These are phyloP conservation scores for Orthonevra nobilis DNA, from an alignment of 2,888 invertebrate genomes.

Conservation along the genomic window DNA sequence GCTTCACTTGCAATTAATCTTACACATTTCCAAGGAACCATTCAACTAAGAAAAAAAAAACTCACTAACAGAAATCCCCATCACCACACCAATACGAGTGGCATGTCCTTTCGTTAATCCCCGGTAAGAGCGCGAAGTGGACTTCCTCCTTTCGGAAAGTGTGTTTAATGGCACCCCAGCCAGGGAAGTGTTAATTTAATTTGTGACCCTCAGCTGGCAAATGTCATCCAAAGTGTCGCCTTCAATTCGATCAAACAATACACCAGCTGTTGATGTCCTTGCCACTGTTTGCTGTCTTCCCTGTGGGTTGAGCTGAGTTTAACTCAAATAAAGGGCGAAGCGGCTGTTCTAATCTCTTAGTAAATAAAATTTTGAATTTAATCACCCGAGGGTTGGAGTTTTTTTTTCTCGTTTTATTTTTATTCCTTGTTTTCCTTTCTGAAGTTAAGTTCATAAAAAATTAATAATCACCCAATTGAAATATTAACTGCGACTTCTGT, in stretches of 20 bases:
- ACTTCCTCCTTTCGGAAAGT: constrained; percentile 16
- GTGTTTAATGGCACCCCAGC: constrained; percentile 62
- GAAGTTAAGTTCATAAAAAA: constrained; percentile 10
- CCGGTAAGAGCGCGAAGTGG: constrained; percentile 32
- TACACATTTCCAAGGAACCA: constrained; percentile 2
- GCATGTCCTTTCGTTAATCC: constrained; percentile 47
- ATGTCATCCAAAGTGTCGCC: constrained; percentile 65
- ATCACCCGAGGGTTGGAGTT: constrained; percentile 36
- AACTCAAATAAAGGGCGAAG: constrained; percentile 39
- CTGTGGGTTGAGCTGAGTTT: not conserved
- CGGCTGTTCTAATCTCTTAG: constrained; percentile 47
- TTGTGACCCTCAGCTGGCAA: constrained; percentile 69
- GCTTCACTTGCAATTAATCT: constrained; percentile 49
- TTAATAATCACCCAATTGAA: constrained; percentile 13
- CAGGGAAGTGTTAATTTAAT: constrained; percentile 69
- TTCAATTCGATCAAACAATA: constrained; percentile 69
- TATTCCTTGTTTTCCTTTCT: too few relatives aligned
- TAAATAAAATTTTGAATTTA: constrained; percentile 64
- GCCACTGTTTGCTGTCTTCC: constrained; percentile 26
- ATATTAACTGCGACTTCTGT: not conserved
- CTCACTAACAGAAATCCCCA: constrained; percentile 1
- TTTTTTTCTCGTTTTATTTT: not conserved
- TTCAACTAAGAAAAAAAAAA: not conserved
- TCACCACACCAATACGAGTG: not conserved
- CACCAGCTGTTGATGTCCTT: constrained; percentile 63